Evolutionary conservation across 2,113 vertebrate genomes (phyloP), one percentile per base, ranked within the genome.

Genomic region (Epinephelus lanceolatus): DNA sequence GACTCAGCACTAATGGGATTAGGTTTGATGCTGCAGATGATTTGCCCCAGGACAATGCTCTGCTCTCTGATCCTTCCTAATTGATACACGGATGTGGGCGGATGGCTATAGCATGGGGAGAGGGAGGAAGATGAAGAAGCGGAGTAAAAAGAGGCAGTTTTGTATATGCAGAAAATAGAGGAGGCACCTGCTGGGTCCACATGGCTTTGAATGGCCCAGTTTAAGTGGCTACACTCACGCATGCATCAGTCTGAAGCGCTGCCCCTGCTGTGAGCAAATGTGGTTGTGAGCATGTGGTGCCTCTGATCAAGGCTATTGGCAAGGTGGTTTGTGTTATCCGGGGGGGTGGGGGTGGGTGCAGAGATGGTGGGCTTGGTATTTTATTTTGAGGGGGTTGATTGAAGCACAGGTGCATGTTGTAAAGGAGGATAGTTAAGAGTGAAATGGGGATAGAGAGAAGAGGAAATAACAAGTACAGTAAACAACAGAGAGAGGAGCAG

Each of bases 171-270:
- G 61, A 69, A 69, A 65, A 65, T 17, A 37, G 67, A 74, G 71
- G 49, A 76, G 80, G 78, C 93, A 94, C 93, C 94, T 94, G 91
- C 91, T 90, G 91, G 63, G 88, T 71, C 82, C 92, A 93, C 89
- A 92, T 92, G 92, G 85, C 84, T 90, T 57, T 90, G 79, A 93
- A 88, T 78, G 83, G 84, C 53, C 68, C 47, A 15, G 71, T 78
- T 86, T 86, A 93, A 94, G 88, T 90, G 89, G 86, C 76, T 85
- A 37, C 52, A 91, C 87, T 91, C 94, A 94, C 93, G 94, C 90
- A 94, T 8, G 53, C 83, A 87, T 74, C 76, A 57, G 76, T 74
- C 74, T 89, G 79, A 90, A 81, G 83, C 59, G 17, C 81, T 51
- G 86, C 90, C 11, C 92, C 92, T 45, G 91, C 91, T 92, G 93